Conservation (phyloP, 2,113 vertebrate species). For the Thamnaconus septentrionalis region DNA sequence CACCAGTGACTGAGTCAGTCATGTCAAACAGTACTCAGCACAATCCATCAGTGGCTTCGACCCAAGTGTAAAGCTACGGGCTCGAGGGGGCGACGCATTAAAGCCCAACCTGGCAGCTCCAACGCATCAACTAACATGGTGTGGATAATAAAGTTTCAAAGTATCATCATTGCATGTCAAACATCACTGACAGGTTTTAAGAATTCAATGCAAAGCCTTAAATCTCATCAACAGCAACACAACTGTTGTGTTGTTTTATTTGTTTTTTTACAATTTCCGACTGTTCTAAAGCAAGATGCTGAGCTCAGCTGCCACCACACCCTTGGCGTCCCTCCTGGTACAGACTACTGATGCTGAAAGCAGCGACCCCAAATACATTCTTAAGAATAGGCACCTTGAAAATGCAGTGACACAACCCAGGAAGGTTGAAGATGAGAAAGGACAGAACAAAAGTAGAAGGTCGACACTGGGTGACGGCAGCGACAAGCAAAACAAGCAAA, state of each 20-base stretch:
- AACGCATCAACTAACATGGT: too few relatives aligned
- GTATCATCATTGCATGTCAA: background rate
- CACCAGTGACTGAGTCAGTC: background rate
- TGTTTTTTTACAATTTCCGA: background rate
- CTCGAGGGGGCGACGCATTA: too few relatives aligned
- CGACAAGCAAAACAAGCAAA: conserved; percentile 36
- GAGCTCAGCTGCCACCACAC: background rate
- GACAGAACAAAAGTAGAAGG: conserved; percentile 14
- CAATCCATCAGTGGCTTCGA: conserved; percentile 7
- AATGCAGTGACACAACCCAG: conserved; percentile 26
- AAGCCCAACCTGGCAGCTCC: too few relatives aligned
- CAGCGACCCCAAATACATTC: conserved; percentile 22
- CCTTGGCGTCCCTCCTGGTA: conserved; percentile 8
- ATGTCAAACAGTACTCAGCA: background rate
- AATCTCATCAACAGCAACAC: background rate
- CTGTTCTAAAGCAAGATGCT: background rate
- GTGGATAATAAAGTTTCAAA: too few relatives aligned
- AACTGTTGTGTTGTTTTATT: background rate
- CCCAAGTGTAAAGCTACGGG: background rate
- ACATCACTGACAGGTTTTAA: background rate
- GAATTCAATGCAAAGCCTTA: background rate
- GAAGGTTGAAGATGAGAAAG: background rate
- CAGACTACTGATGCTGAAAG: conserved; percentile 5
- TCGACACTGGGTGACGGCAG: conserved; percentile 19
- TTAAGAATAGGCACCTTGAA: conserved; percentile 52